phyloP scores from a whole-genome alignment of 2,888 invertebrate genomes.

The Phasia obesa region DNA sequence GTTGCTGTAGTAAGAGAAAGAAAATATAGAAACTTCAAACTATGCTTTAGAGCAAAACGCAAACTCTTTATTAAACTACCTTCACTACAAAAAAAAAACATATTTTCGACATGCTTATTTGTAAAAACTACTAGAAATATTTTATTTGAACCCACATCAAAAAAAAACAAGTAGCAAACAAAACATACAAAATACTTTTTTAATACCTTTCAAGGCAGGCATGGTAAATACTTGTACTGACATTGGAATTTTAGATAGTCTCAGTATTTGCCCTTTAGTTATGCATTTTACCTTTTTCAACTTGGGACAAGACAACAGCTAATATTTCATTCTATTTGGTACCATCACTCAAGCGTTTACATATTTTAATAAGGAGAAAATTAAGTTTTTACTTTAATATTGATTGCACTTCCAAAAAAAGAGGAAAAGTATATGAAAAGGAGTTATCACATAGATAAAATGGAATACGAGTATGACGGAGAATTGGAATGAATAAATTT shows the following conservation, averaged over 20 bases:
- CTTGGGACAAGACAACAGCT: constrained; percentile 63
- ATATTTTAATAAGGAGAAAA: constrained; percentile 81
- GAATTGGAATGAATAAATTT: background rate
- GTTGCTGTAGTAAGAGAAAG: too few species aligned
- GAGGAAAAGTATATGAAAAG: background rate
- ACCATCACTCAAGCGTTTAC: constrained; percentile 74
- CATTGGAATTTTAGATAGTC: constrained; percentile 50
- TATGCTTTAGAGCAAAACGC: constrained; percentile 9
- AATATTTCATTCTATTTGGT: constrained; percentile 80
- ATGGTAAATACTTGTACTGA: constrained; percentile 21
- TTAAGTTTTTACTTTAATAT: constrained; percentile 75
- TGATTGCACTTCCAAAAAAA: background rate
- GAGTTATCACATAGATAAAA: too few species aligned
- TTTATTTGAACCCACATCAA: constrained; percentile 3
- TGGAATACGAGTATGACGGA: background rate
- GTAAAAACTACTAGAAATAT: constrained; percentile 24
- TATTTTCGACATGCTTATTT: constrained; percentile 13
- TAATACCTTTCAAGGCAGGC: constrained; percentile 37
- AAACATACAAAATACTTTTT: constrained; percentile 27
- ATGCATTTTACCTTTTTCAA: constrained; percentile 68
- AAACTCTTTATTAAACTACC: constrained; percentile 16
- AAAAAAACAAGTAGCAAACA: background rate
- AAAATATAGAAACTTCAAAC: background rate
- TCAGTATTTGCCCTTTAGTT: constrained; percentile 57
- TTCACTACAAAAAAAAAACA: background rate